Evolutionary conservation across 2,888 invertebrate species (phyloP), one percentile per base, ranked within the genome.

Genomic region (Lepidocyrtoides sp.): DNA sequence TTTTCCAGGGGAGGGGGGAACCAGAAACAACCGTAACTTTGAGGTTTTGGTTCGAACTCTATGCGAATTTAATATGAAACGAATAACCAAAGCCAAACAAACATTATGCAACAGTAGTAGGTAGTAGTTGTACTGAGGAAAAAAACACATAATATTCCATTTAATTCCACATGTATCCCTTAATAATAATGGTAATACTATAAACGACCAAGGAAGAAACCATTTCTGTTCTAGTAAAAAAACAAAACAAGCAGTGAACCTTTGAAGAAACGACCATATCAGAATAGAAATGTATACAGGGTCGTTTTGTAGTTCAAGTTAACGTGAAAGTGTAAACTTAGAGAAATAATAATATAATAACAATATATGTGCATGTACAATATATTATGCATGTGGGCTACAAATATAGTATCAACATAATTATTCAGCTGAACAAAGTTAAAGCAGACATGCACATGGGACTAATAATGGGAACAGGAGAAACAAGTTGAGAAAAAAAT

Each of bases 341-440:
- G 17, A 66, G n/a, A n/a, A n/a, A n/a, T n/a, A n/a, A n/a, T n/a
- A n/a, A n/a, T n/a, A n/a, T n/a, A n/a, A n/a, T n/a, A n/a, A n/a
- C n/a, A n/a, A n/a, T n/a, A n/a, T n/a, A 4, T 60, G 3, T 2
- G 8, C n/a, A 14, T 51, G n/a, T 51, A 14, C 51, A 51, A 51
- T 14, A 51, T 14, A n/a, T n/a, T n/a, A n/a, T n/a, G n/a, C n/a
- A n/a, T n/a, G n/a, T n/a, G n/a, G n/a, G n/a, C n/a, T n/a, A n/a
- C n/a, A n/a, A n/a, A n/a, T 60, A 41, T 32, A 82, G 44, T 72
- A 41, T 77, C 86, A 60, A 57, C 86, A 60, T 86, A 86, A 86
- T 86, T 86, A 86, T 86, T 36, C 48, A 54, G 41, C 36, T 10
- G 69, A 86, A 77, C 36, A 69, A 51, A 84, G 63, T 66, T 57